These are phyloP conservation scores for Periophthalmodon schlosseri DNA, from an alignment of 2,113 vertebrate species.

Conservation along the genomic window DNA sequence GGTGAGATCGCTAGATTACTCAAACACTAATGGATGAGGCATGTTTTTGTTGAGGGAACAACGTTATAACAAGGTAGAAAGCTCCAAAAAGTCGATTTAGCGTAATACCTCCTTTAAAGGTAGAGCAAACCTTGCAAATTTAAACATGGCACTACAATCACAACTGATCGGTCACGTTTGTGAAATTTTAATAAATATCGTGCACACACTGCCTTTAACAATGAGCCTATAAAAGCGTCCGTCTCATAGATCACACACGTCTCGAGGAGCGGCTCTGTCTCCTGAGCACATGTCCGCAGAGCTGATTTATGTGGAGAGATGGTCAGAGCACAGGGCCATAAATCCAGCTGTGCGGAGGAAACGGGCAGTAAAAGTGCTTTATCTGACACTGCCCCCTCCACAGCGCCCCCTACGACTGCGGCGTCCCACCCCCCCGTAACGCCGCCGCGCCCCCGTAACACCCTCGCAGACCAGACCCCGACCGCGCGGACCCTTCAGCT, in stretches of 20 bases:
- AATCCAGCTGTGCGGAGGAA: background rate
- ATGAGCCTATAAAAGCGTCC: background rate
- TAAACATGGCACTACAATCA: no score
- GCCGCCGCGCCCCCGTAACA: no score
- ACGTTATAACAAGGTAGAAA: no score
- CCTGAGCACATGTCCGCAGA: background rate
- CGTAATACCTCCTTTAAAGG: no score
- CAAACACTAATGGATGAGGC: no score
- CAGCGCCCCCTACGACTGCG: background rate
- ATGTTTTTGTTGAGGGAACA: no score
- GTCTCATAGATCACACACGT: background rate
- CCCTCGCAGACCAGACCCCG: background rate
- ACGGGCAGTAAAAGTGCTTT: constrained; percentile 7
- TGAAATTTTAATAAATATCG: no score
- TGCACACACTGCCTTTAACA: background rate
- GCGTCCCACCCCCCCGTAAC: background rate
- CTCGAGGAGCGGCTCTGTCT: background rate
- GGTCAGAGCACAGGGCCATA: background rate
- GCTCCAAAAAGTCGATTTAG: no score
- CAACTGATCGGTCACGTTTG: no score
- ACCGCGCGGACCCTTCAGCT: background rate
- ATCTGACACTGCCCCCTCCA: background rate
- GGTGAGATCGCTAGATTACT: no score
- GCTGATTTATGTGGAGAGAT: background rate
- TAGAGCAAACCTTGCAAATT: no score